These are phyloP conservation scores for Arnoldichthys spilopterus DNA, from an alignment of 2,797 vertebrate species.

Conservation along the genomic window DNA sequence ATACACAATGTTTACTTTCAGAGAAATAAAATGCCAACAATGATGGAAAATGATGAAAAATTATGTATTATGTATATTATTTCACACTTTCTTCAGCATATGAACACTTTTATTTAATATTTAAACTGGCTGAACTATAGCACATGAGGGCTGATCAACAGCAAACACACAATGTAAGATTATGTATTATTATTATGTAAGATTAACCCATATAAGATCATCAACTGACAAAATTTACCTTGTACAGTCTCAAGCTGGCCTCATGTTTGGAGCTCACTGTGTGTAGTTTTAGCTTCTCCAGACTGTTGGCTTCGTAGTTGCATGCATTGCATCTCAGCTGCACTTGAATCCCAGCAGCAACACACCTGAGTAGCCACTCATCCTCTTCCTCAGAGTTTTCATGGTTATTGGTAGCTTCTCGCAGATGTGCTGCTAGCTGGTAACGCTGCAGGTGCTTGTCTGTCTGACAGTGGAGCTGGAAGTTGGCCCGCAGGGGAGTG, in stretches of 20 bases:
- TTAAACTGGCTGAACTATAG: neutral
- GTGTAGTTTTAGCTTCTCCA: constrained; percentile 96
- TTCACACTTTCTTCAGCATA: neutral
- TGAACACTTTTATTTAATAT: neutral
- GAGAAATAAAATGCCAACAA: neutral
- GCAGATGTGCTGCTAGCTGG: constrained; percentile 96
- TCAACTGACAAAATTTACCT: constrained; percentile 74
- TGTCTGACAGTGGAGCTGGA: constrained; percentile 98
- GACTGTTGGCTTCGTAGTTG: constrained; percentile 93
- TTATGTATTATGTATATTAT: neutral
- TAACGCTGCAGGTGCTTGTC: constrained; percentile 96
- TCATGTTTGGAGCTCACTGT: constrained; percentile 91
- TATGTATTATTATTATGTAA: too few relatives aligned
- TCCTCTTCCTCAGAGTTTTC: constrained; percentile 84
- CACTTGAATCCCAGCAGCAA: constrained; percentile 92
- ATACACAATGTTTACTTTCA: constrained; percentile 25
- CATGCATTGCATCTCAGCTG: constrained; percentile 96
- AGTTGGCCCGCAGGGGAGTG: constrained; percentile 97
- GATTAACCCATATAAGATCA: neutral
- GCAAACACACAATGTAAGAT: neutral
- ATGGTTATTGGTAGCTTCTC: constrained; percentile 79
- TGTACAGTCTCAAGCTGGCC: constrained; percentile 92
- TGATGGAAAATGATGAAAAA: constrained; percentile 7
- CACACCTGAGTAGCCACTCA: constrained; percentile 88
- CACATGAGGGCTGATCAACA: neutral